Percentiles rank a stretch among this genome's conserved stretches.
phyloP scores from a whole-genome alignment of 1,140 invertebrate genomes.

The Meloidogyne chitwoodi region DNA sequence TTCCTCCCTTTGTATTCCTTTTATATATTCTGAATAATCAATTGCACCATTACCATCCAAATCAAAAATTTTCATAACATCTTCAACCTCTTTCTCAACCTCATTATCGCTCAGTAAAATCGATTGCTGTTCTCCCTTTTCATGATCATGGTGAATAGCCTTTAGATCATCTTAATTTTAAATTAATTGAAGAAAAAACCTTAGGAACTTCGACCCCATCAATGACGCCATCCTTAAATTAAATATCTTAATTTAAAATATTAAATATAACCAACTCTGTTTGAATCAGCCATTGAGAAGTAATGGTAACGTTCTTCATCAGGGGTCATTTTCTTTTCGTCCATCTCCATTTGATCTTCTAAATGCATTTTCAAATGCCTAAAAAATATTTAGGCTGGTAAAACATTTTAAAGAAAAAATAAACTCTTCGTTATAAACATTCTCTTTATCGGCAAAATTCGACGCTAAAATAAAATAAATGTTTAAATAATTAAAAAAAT shows the following conservation, averaged over 20 bases:
- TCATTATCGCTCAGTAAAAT: constrained; percentile 2
- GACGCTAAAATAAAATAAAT: background rate
- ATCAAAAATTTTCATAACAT: constrained; percentile 18
- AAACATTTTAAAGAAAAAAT: constrained; percentile 10
- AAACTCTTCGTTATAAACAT: constrained; percentile 28
- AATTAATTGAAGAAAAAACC: background rate
- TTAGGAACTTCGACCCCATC: background rate
- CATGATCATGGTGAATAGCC: constrained; percentile 19
- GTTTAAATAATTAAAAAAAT: background rate
- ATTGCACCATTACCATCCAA: constrained; percentile 23
- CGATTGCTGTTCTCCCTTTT: constrained; percentile 3
- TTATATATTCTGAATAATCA: constrained; percentile 28
- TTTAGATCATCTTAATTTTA: background rate
- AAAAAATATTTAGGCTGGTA: background rate
- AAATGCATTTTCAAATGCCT: constrained; percentile 35
- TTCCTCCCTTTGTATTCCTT: constrained; percentile 1
- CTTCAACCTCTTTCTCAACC: constrained; percentile 25
- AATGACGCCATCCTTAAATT: background rate
- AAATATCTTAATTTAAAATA: background rate
- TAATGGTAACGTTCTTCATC: constrained; percentile 33
- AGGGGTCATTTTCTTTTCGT: constrained; percentile 10
- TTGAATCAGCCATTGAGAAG: constrained; percentile 20
- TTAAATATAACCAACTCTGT: background rate
- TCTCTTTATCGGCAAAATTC: constrained; percentile 23
- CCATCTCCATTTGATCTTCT: constrained; percentile 31